Evolutionary conservation across 2,888 invertebrate species (phyloP).

Genomic region (Drosophila parthenogenetica): DNA sequence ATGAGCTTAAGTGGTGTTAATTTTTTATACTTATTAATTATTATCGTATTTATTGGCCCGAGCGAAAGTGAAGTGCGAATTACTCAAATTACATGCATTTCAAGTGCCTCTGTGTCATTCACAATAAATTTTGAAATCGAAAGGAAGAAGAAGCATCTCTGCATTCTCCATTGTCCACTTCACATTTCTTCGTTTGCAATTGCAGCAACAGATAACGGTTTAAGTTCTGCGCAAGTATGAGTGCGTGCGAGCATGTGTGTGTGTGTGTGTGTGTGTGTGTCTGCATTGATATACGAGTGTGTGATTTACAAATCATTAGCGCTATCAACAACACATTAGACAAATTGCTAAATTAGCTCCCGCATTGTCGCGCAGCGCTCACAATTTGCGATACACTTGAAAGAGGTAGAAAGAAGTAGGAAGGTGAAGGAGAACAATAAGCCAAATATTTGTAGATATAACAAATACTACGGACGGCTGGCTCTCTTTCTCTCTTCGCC

Average conservation of each 20-base stretch:
- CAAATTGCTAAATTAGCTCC: constrained; percentile 79
- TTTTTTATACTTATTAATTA: constrained; percentile 74
- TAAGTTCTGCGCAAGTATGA: constrained; percentile 3
- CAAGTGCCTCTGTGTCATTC: constrained; percentile 50
- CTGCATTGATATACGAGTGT: constrained; percentile 43
- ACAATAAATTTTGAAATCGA: constrained; percentile 16
- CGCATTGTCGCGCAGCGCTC: constrained; percentile 44
- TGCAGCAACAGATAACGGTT: constrained; percentile 39
- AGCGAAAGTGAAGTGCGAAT: constrained; percentile 66
- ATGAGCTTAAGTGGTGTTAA: constrained; percentile 80
- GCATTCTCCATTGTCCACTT: constrained; percentile 26
- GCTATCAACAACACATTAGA: constrained; percentile 78
- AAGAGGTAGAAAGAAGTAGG: constrained; percentile 5
- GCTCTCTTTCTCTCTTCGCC: not conserved
- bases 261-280: constrained; percentile 18
- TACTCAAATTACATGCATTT: constrained; percentile 20
- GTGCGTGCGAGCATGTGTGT: constrained; percentile 20
- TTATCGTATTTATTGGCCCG: constrained; percentile 72
- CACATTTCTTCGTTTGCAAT: constrained; percentile 17
- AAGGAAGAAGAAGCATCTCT: constrained; percentile 20
- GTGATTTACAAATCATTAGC: constrained; percentile 79
- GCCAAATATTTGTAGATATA: constrained; percentile 20
- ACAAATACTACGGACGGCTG: not conserved
- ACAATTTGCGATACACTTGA: constrained; percentile 38
- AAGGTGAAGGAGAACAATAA: constrained; percentile 24